Percentiles rank a stretch among this genome's conserved stretches.
Evolutionary conservation across 1,140 invertebrate genomes (phyloP).

Genomic region (Trichogramma pretiosum): DNA sequence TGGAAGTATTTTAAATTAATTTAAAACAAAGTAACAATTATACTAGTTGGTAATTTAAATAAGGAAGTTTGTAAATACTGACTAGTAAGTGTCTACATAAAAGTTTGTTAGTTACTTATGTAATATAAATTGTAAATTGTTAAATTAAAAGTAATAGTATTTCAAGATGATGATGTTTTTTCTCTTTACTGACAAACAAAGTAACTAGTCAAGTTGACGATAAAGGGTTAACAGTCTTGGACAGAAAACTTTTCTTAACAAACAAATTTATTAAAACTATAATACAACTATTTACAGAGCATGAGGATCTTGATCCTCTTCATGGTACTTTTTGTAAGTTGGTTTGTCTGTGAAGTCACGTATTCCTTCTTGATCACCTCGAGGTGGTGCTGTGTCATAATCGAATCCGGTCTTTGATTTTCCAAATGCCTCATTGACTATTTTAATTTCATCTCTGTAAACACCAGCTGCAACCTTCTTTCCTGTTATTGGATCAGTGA

Average conservation of each 20-base stretch:
- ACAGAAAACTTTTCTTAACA: no score
- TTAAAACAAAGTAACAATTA: no score
- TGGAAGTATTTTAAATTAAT: no score
- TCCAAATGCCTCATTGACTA: constrained; percentile 60
- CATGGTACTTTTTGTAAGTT: constrained; percentile 55
- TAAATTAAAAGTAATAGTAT: neutral
- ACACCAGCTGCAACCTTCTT: constrained; percentile 63
- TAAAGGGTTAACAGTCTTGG: no score
- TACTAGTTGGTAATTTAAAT: no score
- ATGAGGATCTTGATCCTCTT: constrained; percentile 59
- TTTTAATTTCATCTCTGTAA: constrained; percentile 68
- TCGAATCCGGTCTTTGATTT: constrained; percentile 59
- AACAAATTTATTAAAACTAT: constrained; percentile 8
- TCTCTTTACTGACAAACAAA: neutral
- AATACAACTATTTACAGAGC: constrained; percentile 33
- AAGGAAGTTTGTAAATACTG: no score
- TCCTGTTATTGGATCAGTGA: constrained; percentile 72
- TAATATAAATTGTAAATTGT: neutral
- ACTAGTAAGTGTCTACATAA: no score
- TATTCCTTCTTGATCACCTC: constrained; percentile 72
- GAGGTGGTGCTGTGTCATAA: constrained; percentile 64
- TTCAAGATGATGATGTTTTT: neutral
- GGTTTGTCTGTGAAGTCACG: constrained; percentile 71
- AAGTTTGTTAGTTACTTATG: no score
- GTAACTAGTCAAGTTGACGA: no score